These are phyloP conservation scores for Phoebastria nigripes DNA, from an alignment of 2,797 vertebrate species.

Conservation along the genomic window DNA sequence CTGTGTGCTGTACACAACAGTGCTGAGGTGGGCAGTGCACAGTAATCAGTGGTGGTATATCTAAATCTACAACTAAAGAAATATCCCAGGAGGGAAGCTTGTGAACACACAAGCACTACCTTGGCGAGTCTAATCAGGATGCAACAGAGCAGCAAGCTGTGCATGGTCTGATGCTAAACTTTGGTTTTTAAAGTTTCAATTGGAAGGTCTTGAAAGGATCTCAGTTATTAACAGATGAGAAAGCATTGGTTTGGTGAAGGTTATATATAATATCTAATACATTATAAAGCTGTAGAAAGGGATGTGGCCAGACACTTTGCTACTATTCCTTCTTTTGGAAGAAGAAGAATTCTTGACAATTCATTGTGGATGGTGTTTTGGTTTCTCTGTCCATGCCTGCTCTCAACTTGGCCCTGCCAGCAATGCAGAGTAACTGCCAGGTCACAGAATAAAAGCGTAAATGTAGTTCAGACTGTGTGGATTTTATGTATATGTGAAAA, in stretches of 20 bases:
- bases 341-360: not conserved
- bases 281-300: not conserved
- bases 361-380: not conserved
- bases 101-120: not conserved
- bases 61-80: not conserved
- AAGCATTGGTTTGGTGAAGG: not conserved
- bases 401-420: not conserved
- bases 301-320: not conserved
- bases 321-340: not conserved
- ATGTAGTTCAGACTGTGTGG: not conserved
- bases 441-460: not conserved
- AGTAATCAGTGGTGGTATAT: not conserved
- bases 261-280: not conserved
- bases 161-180: not conserved
- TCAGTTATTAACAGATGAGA: not conserved
- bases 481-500: not conserved
- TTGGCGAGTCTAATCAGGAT: not conserved
- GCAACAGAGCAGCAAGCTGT: not conserved
- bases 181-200: accelerated
- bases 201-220: not conserved
- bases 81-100: not conserved
- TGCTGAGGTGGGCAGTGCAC: not conserved
- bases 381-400: not conserved
- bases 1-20: not conserved
- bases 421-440: not conserved